Conservation (phyloP, 2,797 vertebrate species). For the Ptychadena robeensis region DNA sequence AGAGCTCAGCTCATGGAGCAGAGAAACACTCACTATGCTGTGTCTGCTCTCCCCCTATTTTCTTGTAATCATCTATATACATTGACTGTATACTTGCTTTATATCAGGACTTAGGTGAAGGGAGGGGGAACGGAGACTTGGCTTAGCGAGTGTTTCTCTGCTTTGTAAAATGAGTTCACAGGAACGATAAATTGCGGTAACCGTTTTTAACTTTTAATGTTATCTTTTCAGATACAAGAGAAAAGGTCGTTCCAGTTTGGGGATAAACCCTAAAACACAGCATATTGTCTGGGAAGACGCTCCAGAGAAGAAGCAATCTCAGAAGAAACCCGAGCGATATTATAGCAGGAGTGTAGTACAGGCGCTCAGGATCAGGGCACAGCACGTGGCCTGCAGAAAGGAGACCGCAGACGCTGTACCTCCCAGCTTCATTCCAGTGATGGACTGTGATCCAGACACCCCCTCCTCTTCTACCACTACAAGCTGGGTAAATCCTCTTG, state of each 20-base stretch:
- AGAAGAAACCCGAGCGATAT: conserved; percentile 81
- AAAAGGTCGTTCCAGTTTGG: conserved; percentile 85
- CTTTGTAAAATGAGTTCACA: too few relatives aligned
- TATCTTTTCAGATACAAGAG: conserved; percentile 82
- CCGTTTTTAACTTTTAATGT: neutral
- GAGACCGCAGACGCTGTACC: conserved; percentile 64
- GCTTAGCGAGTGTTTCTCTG: too few relatives aligned
- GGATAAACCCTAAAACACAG: conserved; percentile 82
- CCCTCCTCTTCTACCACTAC: conserved; percentile 38
- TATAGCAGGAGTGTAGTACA: conserved; percentile 78
- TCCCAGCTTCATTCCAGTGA: conserved; percentile 74
- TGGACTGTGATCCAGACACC: conserved; percentile 61
- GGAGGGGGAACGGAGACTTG: too few relatives aligned
- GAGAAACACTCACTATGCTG: too few relatives aligned
- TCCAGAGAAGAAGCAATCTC: conserved; percentile 71
- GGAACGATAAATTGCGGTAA: too few relatives aligned
- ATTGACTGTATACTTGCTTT: too few relatives aligned
- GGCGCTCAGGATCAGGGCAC: conserved; percentile 66
- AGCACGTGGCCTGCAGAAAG: conserved; percentile 30
- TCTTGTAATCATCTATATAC: too few relatives aligned
- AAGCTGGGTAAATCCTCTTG: conserved; percentile 83
- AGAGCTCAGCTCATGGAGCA: too few relatives aligned
- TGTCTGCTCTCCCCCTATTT: too few relatives aligned
- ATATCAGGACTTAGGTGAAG: too few relatives aligned
- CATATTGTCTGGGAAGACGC: conserved; percentile 81